Evolutionary conservation across 1,140 invertebrate species (phyloP), one percentile per base, ranked within the genome.

Genomic region (Oedothorax gibbosus): DNA sequence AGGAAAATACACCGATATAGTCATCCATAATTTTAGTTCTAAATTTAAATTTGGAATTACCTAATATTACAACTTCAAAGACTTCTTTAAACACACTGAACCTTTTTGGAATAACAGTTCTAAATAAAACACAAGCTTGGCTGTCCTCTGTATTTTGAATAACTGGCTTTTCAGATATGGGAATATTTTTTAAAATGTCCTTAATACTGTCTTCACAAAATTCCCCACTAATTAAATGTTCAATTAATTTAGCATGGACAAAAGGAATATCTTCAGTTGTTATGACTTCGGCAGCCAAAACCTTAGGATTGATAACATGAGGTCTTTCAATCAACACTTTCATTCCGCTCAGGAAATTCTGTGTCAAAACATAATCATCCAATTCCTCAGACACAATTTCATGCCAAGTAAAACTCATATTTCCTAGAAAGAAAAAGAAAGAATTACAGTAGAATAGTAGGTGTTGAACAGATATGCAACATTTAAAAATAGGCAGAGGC

Each of bases 261-360:
- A 9, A 0, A 14, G n/a, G 62, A 68, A 53, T 51, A 53, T 4
- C 35, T 7, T 53, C 50, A 10, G 8, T 15, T 21, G 21, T 21
- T 20, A 51, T 2, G n/a, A 14, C 10, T 12, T 83, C 57, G 49
- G 20, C 54, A 75, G 68, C 81, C 69, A 84, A 69, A 14, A 91
- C 72, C 53, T 89, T 86, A 84, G 88, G 87, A 87, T 91, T 91
- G 2, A 90, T 87, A 50, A 91, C 88, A 81, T 91, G 90, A 8
- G 91, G 91, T 87, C 90, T 90, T 80, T 90, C 89, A 49, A 91
- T 87, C 88, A 89, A 91, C 11, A 91, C 87, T 9, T 88, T 86
- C 4, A 90, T n/a, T 11, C 89, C 87, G 65, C 88, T 51, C 86
- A 56, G 88, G 84, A 87, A 90, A 53, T 18, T 20, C 18, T 6